Percentiles rank a stretch among this genome's conserved stretches.
Conservation (phyloP, 2,113 vertebrate species). For the Aepyceros melampus region DNA sequence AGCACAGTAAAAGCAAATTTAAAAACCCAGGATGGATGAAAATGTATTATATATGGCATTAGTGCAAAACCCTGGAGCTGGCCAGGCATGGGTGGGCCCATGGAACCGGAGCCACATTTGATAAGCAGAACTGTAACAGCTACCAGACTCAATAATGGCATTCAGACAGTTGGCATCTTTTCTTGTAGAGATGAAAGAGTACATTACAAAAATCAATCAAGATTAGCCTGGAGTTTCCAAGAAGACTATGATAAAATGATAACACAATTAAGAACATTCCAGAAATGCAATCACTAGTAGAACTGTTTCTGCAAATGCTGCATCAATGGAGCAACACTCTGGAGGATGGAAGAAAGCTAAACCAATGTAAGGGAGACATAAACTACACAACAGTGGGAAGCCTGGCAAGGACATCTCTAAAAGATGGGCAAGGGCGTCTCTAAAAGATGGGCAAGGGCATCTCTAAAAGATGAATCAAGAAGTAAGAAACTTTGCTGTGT, state of each 20-base stretch:
- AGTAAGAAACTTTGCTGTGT: neutral
- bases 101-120: neutral
- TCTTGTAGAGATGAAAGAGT: neutral
- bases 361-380: neutral
- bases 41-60: neutral
- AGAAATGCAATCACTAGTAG: neutral
- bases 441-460: neutral
- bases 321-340: neutral
- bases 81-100: neutral
- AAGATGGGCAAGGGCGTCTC: neutral
- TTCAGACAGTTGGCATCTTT: neutral
- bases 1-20: neutral
- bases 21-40: neutral
- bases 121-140: neutral
- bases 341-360: neutral
- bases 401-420: neutral
- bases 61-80: neutral
- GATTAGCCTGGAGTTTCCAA: neutral
- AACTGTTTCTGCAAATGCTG: neutral
- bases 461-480: neutral
- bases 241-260: neutral
- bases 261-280: neutral
- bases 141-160: neutral
- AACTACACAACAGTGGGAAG: neutral
- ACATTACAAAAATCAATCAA: neutral